A percentile compares a stretch with the other conserved stretches of the same genome.
These are phyloP conservation scores for Drosophila lowei DNA, from an alignment of 1,140 invertebrate species.

Conservation along the genomic window DNA sequence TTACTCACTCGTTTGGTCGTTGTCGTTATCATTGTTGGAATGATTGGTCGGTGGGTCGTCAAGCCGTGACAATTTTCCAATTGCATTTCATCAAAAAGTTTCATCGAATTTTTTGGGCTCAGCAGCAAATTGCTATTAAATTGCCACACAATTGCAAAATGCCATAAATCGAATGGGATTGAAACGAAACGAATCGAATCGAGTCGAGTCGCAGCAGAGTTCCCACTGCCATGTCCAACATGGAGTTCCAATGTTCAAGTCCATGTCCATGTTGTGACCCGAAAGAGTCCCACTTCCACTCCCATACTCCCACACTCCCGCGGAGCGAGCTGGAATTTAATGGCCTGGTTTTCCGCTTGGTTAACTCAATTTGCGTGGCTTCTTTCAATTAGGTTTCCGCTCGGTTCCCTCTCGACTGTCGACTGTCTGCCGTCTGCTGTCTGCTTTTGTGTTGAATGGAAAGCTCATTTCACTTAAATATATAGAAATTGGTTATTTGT, in stretches of 20 bases:
- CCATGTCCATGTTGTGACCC: constrained; percentile 10
- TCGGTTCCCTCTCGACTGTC: constrained; percentile 8
- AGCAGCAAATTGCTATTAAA: constrained; percentile 77
- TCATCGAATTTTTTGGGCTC: constrained; percentile 57
- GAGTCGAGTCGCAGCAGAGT: constrained; percentile 22
- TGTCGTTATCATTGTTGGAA: constrained; percentile 53
- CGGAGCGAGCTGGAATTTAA: constrained; percentile 58
- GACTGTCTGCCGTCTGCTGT: constrained; percentile 11
- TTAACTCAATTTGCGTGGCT: constrained; percentile 80
- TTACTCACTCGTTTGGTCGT: constrained; percentile 1
- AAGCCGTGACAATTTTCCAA: constrained; percentile 72
- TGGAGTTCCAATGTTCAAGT: constrained; percentile 8
- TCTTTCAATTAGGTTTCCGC: constrained; percentile 78
- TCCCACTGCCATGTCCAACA: constrained; percentile 19
- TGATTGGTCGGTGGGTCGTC: background rate
- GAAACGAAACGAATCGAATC: constrained; percentile 59
- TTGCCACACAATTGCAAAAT: constrained; percentile 75
- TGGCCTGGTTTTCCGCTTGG: constrained; percentile 79
- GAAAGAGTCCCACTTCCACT: constrained; percentile 26
- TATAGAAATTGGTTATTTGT: constrained; percentile 62
- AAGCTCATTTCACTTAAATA: constrained; percentile 70
- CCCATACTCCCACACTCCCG: background rate
- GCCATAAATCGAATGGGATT: constrained; percentile 70
- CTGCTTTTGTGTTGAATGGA: constrained; percentile 37
- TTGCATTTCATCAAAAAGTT: constrained; percentile 75